These are phyloP conservation scores for Maniola hyperantus DNA, from an alignment of 2,888 invertebrate genomes.

Conservation along the genomic window DNA sequence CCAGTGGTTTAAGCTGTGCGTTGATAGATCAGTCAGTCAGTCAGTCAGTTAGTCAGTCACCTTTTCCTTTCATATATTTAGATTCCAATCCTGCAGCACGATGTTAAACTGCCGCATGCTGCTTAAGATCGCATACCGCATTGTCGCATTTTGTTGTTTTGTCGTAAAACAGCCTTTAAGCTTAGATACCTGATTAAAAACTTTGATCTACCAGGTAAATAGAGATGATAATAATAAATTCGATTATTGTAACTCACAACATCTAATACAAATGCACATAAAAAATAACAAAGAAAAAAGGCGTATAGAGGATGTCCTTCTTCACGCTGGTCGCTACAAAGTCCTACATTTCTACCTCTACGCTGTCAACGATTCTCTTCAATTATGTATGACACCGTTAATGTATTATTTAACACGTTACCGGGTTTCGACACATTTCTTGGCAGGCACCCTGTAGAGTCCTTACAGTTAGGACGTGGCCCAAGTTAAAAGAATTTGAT, in stretches of 20 bases:
- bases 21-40: too few species aligned
- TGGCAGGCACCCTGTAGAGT: constrained; percentile 65
- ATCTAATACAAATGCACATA: not conserved
- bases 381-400: constrained; percentile 72
- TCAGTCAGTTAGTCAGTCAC: too few species aligned
- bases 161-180: too few species aligned
- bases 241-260: not conserved
- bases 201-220: too few species aligned
- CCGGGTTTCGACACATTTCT: constrained; percentile 69
- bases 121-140: too few species aligned
- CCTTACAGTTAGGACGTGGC: constrained; percentile 47
- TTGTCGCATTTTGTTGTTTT: too few species aligned
- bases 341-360: constrained; percentile 27
- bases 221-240: not conserved
- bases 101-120: too few species aligned
- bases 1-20: too few species aligned
- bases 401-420: constrained; percentile 78
- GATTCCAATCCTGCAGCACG: too few species aligned
- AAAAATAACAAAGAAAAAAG: constrained; percentile 7
- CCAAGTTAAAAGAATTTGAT: constrained; percentile 40
- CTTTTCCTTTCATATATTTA: too few species aligned
- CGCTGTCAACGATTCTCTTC: constrained; percentile 51
- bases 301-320: constrained; percentile 12
- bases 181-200: too few species aligned
- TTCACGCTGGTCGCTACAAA: constrained; percentile 32